These are phyloP conservation scores for Hemiscyllium ocellatum DNA, from an alignment of 2,113 vertebrate species.

Conservation along the genomic window DNA sequence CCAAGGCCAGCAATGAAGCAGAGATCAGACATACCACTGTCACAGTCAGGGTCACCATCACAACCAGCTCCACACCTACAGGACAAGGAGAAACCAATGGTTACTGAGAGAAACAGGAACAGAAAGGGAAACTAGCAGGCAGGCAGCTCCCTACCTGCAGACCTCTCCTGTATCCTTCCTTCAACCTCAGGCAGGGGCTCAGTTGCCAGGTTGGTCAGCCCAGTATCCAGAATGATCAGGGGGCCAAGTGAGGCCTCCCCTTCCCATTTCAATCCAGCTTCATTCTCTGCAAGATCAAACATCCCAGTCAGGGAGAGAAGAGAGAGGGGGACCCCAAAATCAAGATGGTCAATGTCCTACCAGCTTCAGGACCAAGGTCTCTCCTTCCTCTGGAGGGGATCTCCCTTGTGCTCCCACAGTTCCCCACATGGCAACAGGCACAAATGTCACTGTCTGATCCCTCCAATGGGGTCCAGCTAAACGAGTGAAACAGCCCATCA, in stretches of 20 bases:
- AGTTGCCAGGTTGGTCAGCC: neutral
- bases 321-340: neutral
- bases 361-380: neutral
- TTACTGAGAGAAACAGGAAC: neutral
- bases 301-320: neutral
- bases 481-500: neutral
- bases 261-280: neutral
- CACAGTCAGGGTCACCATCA: neutral
- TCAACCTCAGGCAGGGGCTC: neutral
- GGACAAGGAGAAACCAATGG: neutral
- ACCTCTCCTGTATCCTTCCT: neutral
- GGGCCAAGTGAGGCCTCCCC: neutral
- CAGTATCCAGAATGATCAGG: neutral
- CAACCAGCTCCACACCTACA: neutral
- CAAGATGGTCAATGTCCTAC: neutral
- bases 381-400: neutral
- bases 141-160: neutral
- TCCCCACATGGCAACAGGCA: neutral
- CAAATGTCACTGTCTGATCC: neutral
- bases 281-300: neutral
- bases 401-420: neutral
- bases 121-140: neutral
- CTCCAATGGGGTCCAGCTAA: too few relatives aligned
- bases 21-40: neutral
- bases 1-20: neutral